Evolutionary conservation across 2,888 invertebrate species (phyloP), one percentile per base, ranked within the genome.

Genomic region (Anoplius nigerrimus): DNA sequence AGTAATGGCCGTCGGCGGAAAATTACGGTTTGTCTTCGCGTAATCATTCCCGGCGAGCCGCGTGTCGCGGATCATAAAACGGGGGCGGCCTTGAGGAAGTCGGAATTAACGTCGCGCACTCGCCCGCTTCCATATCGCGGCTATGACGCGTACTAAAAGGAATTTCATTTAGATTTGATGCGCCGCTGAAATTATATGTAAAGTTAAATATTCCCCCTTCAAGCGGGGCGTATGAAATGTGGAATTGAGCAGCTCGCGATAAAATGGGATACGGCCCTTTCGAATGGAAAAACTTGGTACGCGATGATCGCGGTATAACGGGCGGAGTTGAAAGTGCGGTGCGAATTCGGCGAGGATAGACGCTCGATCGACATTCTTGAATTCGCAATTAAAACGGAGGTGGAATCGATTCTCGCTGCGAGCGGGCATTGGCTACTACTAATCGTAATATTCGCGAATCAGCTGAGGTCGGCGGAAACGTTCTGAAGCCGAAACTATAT

Each of bases 401-500:
- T 58, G n/a, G 61, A 71, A 77, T 75, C 69, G 69, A 71, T 71
- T 67, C 66, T 66, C 69, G 46, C 24, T n/a, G 24, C 16, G 62
- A 62, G 42, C 45, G 53, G 52, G 22, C 57, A 54, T 61, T 56
- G 61, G 48, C 62, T 54, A 62, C 66, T 74, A 34, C 11, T 34
- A 71, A 68, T 69, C 65, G 72, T 69, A 71, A 80, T 80, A 74
- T 72, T 74, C 72, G 66, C 70, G 63, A 65, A 76, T 71, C 69
- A 74, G 71, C 75, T 63, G 59, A 72, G 69, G 53, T 64, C 69
- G 65, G 62, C 68, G 63, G 72, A 67, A 80, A 75, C 64, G 78
- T 80, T 78, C 74, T 66, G 67, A 74, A 69, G 66, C 71, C 71
- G n/a, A 72, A 79, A 75, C 68, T 66, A 78, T 72, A 74, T 72